phyloP scores from a whole-genome alignment of 2,113 vertebrate species.

The Stomatorhinus ivindoensis region DNA sequence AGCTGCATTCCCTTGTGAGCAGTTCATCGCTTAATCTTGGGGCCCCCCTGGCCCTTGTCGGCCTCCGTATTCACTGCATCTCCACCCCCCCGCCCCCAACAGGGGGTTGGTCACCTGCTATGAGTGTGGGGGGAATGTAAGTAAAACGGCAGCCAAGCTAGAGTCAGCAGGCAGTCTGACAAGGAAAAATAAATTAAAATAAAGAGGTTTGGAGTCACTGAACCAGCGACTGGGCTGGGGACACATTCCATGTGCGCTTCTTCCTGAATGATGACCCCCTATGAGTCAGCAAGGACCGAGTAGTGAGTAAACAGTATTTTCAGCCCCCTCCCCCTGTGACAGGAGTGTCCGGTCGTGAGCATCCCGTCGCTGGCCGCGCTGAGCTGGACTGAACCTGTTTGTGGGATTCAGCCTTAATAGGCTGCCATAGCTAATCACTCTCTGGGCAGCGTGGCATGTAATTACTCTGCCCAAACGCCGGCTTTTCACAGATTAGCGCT shows the following conservation, averaged over 20 bases:
- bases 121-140: background rate
- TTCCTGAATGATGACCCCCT: background rate
- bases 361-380: slow-evolving; percentile 33
- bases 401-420: slow-evolving; percentile 59
- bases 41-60: background rate
- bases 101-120: background rate
- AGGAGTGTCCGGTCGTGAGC: slow-evolving; percentile 46
- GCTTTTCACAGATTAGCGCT: slow-evolving; percentile 67
- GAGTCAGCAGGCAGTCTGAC: background rate
- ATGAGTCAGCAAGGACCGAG: background rate
- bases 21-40: background rate
- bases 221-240: slow-evolving; percentile 40
- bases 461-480: slow-evolving; percentile 65
- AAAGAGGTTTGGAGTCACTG: slow-evolving; percentile 39
- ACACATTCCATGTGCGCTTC: slow-evolving; percentile 22
- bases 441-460: slow-evolving; percentile 64
- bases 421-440: slow-evolving; percentile 69
- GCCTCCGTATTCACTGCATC: background rate
- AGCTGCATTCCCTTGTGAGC: background rate
- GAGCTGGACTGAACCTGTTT: slow-evolving; percentile 22
- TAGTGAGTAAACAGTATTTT: background rate
- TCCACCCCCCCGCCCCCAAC: background rate
- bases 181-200: slow-evolving; percentile 19
- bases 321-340: background rate
- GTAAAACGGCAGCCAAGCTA: background rate